Base-by-base conservation (phyloP, 1,140 invertebrate genomes). In the Andricus grossulariae region DNA sequence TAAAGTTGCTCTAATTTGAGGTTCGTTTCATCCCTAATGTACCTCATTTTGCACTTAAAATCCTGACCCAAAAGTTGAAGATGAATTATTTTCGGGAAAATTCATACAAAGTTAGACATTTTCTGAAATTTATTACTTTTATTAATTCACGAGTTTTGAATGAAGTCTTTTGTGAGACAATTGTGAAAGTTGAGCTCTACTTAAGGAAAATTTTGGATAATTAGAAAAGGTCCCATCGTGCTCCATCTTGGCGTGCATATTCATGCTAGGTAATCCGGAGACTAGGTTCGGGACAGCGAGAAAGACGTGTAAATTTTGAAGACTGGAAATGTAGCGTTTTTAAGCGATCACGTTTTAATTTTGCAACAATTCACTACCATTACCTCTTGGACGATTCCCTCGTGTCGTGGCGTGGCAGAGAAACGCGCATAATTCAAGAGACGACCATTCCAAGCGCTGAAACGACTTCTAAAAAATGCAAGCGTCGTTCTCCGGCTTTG, bases 401-500 rank as follows among this genome's bases (percentile, higher is more conserved):
- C 25, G 60, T 66, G 60, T 21, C 25, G 32, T 66, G 60, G 60
- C 13, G 32, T 32, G 60, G 60, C 60, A 66, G 60, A 66, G 60
- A 66, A 66, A 32, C 60, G 21, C 60, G 60, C 60, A 66, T 66
- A 66, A 66, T 66, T 66, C 60, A 66, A 66, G 25, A 66, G 60
- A 66, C 60, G 60, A 45, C 60, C 60, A 21, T 39, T 66, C 32
- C 60, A 66, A 66, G 60, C 32, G 60, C 60, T 39, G 60, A 66
- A 66, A 66, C 60, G 60, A 66, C 60, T 66, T 66, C 39, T 66
- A 66, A 66, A 66, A 66, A 66, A 66, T 66, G 60, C 60, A 66
- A 66, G 60, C 60, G 25, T 66, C 32, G 12, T 32, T 66, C 60
- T 66, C 25, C 25, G 25, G 60, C 60, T 66, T 66, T 66, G 11